phyloP scores from a whole-genome alignment of 30 jellyfish, hydroid and myxozoan species.

The Chironex yamaguchii region DNA sequence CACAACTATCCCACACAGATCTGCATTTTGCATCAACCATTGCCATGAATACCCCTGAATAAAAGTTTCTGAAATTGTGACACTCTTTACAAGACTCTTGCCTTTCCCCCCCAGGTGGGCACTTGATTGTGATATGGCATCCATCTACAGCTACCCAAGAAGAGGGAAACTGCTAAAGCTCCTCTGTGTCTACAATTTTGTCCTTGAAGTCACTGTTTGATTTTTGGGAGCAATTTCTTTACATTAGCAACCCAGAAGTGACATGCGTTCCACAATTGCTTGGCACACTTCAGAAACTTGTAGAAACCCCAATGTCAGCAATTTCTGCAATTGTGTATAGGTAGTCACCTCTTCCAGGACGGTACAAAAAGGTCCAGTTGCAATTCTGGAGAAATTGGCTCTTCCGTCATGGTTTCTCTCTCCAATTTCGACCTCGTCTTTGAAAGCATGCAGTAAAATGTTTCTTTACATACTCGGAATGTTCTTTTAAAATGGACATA shows the following conservation, averaged over 20 bases:
- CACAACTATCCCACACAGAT: constrained; percentile 76
- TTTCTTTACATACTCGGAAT: constrained; percentile 30
- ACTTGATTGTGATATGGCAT: too few species aligned
- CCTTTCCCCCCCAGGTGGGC: too few species aligned
- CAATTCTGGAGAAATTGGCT: constrained; percentile 59
- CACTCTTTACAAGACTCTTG: constrained; percentile 5
- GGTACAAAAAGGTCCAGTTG: constrained; percentile 40
- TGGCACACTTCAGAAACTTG: constrained; percentile 32
- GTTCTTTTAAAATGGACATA: constrained; percentile 38
- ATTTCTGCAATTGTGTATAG: constrained; percentile 54
- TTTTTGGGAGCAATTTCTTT: background rate
- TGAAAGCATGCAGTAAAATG: constrained; percentile 30
- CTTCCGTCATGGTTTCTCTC: constrained; percentile 16
- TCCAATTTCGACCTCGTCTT: constrained; percentile 22
- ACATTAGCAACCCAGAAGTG: constrained; percentile 12
- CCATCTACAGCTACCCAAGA: too few species aligned
- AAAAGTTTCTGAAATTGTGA: constrained; percentile 48
- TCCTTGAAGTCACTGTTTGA: background rate
- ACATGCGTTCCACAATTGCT: constrained; percentile 18
- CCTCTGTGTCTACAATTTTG: constrained; percentile 6
- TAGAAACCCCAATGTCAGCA: constrained; percentile 55
- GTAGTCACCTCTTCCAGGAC: constrained; percentile 51
- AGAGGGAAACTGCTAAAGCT: constrained; percentile 20
- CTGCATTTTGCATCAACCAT: constrained; percentile 70
- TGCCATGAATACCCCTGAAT: constrained; percentile 75